These are phyloP conservation scores for Helobdella robusta DNA, from an alignment of 2,888 invertebrate genomes.

Conservation along the genomic window DNA sequence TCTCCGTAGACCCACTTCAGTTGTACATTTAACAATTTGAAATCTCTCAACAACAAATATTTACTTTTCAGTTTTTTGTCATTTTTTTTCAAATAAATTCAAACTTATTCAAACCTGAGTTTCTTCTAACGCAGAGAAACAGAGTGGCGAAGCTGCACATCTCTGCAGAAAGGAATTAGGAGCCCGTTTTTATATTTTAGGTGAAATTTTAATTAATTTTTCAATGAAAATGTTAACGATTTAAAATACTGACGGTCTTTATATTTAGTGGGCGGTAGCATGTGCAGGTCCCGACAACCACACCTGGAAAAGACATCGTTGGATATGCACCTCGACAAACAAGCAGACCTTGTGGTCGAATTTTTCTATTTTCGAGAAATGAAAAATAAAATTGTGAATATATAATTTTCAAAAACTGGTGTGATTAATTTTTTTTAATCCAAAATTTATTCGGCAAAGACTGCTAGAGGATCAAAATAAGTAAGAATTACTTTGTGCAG, in stretches of 20 bases:
- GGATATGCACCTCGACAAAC: slow-evolving; percentile 6
- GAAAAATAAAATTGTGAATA: neutral
- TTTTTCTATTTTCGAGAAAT: neutral
- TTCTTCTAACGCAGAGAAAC: slow-evolving; percentile 25
- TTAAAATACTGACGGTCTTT: slow-evolving; percentile 13
- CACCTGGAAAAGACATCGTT: slow-evolving; percentile 18
- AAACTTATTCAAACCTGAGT: neutral
- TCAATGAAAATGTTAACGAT: too few species aligned
- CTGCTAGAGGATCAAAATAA: too few species aligned
- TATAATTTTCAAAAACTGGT: neutral
- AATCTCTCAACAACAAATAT: too few species aligned
- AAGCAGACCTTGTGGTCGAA: slow-evolving; percentile 11
- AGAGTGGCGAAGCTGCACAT: slow-evolving; percentile 24
- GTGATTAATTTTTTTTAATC: neutral
- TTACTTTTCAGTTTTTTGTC: neutral
- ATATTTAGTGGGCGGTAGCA: slow-evolving; percentile 7
- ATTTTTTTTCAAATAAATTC: neutral
- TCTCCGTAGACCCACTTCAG: too few species aligned
- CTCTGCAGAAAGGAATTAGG: neutral
- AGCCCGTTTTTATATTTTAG: neutral
- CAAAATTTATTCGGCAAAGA: neutral
- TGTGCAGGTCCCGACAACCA: slow-evolving; percentile 26
- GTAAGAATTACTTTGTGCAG: too few species aligned
- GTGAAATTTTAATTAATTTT: slow-evolving; percentile 1
- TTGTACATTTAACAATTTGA: too few species aligned